phyloP scores from a whole-genome alignment of 30 jellyfish, hydroid and myxozoan genomes.

The Aurelia aurita complex sp. Pacific region DNA sequence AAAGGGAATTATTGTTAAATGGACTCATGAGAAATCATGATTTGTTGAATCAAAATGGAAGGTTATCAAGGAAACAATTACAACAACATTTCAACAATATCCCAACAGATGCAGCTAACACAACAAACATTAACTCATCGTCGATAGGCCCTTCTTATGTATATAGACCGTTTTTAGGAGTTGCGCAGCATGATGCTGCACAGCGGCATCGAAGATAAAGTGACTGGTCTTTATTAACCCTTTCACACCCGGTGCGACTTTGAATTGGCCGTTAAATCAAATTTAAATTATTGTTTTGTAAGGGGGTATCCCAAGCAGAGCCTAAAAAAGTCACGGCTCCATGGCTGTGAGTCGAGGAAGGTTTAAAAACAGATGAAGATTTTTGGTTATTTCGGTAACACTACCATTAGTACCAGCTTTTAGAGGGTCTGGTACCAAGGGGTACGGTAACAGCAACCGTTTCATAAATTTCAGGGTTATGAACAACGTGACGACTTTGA shows the following conservation, averaged over 20 bases:
- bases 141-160: not conserved
- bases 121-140: not conserved
- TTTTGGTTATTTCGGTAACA: no score
- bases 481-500: no score
- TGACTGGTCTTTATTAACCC: conserved; percentile 82
- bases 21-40: not conserved
- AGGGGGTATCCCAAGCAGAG: no score
- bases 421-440: no score
- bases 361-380: no score
- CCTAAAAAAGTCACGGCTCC: no score
- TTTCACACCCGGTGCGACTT: conserved; percentile 75
- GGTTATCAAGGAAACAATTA: not conserved
- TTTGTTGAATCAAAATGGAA: not conserved
- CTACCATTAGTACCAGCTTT: no score
- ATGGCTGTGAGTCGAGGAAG: no score
- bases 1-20: not conserved
- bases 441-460: no score
- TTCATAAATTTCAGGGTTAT: no score
- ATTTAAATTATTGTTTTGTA: no score
- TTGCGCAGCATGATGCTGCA: conserved; percentile 16
- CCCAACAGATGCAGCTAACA: not conserved
- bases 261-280: no score
- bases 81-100: not conserved
- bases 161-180: not conserved
- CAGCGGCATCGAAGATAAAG: conserved; percentile 91